A percentile compares a stretch with the other conserved stretches of the same genome.
phyloP scores from a whole-genome alignment of 2,797 vertebrate genomes.

The Discoglossus pictus region DNA sequence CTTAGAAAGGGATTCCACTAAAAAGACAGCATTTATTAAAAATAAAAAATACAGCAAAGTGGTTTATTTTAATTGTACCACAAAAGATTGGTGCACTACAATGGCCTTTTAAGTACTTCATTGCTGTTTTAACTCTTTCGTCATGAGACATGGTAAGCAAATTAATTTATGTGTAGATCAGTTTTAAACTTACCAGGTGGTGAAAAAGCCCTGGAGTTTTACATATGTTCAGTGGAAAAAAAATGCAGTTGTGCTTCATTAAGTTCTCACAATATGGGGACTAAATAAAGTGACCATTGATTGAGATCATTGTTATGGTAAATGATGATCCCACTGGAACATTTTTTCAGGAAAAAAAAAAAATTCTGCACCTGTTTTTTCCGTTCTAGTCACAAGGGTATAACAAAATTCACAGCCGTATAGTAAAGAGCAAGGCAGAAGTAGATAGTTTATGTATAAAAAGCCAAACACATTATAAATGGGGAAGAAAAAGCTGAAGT shows the following conservation, averaged over 20 bases:
- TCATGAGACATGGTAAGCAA: not conserved
- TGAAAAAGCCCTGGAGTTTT: slow-evolving; percentile 3
- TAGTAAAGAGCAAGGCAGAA: not conserved
- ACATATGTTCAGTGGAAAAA: slow-evolving; percentile 4
- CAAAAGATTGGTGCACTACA: too few species aligned
- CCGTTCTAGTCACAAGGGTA: slow-evolving; percentile 5
- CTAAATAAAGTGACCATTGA: slow-evolving; percentile 15
- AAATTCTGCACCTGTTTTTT: slow-evolving; percentile 22
- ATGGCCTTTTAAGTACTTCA: too few species aligned
- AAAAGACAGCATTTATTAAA: too few species aligned
- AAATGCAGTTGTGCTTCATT: slow-evolving; percentile 17
- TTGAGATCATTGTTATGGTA: slow-evolving; percentile 21
- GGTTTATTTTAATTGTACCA: too few species aligned
- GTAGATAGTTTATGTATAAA: too few species aligned
- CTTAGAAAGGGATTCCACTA: too few species aligned
- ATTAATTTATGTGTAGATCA: not conserved
- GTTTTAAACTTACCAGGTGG: slow-evolving; percentile 13
- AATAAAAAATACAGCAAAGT: too few species aligned
- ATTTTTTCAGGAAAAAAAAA: slow-evolving; percentile 6
- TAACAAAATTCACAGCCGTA: slow-evolving; percentile 3
- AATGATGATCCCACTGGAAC: slow-evolving; percentile 22
- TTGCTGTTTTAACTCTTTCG: too few species aligned
- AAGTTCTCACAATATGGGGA: slow-evolving; percentile 10
- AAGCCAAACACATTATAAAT: too few species aligned
- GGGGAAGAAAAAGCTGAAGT: not conserved